Evolutionary conservation across 2,113 vertebrate species (phyloP), one percentile per base, ranked within the genome.

Genomic region (Atherinomorus stipes): DNA sequence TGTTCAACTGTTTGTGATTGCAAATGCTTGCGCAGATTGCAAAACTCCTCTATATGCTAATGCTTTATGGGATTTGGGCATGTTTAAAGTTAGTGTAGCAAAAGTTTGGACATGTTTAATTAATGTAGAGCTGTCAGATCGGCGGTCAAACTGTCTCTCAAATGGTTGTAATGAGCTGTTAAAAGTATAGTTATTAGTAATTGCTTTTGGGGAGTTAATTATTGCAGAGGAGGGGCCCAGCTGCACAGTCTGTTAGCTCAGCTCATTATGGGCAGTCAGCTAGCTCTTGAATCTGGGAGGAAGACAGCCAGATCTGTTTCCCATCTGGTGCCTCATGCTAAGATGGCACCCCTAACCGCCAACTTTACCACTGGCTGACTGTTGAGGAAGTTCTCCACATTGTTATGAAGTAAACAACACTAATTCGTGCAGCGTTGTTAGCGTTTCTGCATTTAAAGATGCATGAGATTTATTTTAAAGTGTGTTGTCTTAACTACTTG

Each of bases 261-360:
- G 79, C 83, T 90, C 71, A 89, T 89, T 82, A 82, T 76, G 78
- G 80, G 56, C 81, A 81, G 86, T 83, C 69, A 84, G 79, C 62
- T 72, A 74, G 77, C 83, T 58, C 80, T 76, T 6, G 40, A 84
- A 51, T 77, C 65, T 81, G 45, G 45, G 70, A 80, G 78, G 76
- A 85, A 86, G 72, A 78, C 78, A 66, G 73, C 62, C 62, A 77
- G 81, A 78, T 82, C 85, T 47, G 56, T 85, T 74, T 78, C 64
- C 78, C 77, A 89, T 87, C 85, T 89, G 85, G 63, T 80, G 69
- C 78, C 62, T 76, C 76, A 52, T 75, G 76, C 37, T 78, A 15
- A 11, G 51, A 80, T 60, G 61, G 57, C 57, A 73, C 52, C 57
- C 44, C 72, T 12, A 72, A 76, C 74, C 50, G 62, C 34, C 38